Conservation (phyloP, 23 tunicate species). For the Trididemnum miniatum region DNA sequence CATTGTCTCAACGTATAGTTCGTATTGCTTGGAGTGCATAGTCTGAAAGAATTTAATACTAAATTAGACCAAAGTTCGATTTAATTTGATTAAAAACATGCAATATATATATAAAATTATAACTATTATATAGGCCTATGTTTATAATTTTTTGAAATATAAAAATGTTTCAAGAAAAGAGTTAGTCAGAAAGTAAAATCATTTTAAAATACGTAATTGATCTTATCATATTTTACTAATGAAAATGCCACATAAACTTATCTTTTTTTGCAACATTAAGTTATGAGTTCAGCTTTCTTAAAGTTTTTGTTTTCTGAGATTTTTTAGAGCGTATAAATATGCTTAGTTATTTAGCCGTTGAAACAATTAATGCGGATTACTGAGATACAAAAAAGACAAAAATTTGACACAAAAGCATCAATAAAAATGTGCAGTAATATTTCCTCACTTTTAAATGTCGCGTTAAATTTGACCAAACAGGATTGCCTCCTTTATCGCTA, state of each 20-base stretch:
- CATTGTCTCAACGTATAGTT: slow-evolving; percentile 7
- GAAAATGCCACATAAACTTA: not conserved
- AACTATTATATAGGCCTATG: not conserved
- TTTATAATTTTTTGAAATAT: too few species aligned
- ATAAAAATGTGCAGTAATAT: not conserved
- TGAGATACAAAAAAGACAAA: not conserved
- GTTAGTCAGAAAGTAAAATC: not conserved
- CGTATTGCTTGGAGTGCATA: not conserved
- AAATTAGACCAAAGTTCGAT: not conserved
- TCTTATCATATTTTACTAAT: too few species aligned
- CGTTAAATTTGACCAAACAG: slow-evolving; percentile 17
- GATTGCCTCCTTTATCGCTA: slow-evolving; percentile 1
- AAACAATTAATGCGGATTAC: not conserved
- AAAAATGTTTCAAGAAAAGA: not conserved
- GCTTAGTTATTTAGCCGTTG: not conserved
- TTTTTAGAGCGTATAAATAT: not conserved
- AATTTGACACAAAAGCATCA: not conserved
- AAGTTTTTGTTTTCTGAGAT: not conserved
- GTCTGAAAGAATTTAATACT: not conserved
- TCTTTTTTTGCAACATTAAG: too few species aligned
- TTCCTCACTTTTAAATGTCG: slow-evolving; percentile 13
- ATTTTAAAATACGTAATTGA: not conserved
- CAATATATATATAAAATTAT: too few species aligned
- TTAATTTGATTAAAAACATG: not conserved
- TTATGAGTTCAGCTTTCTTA: too few species aligned